These are phyloP conservation scores for Kryptopterus vitreolus DNA, from an alignment of 2,797 vertebrate species.

Conservation along the genomic window DNA sequence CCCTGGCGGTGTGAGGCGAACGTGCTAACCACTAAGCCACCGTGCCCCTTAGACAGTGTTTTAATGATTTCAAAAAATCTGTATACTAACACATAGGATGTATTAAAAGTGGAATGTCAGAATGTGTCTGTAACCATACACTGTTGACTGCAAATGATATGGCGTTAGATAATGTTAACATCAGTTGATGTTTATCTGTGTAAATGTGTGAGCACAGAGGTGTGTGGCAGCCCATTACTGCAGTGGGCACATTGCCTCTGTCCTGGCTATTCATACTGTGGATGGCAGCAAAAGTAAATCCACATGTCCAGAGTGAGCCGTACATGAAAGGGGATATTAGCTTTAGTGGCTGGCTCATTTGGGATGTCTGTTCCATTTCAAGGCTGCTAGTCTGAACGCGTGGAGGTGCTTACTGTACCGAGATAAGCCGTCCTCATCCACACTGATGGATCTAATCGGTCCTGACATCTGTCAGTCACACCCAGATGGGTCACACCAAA, in stretches of 20 bases:
- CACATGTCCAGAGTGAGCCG: conserved; percentile 62
- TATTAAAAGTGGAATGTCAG: not conserved
- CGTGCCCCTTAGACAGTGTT: too few species aligned
- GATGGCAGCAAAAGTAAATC: conserved; percentile 57
- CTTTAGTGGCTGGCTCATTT: conserved; percentile 67
- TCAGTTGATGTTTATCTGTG: conserved; percentile 20
- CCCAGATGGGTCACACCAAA: conserved; percentile 52
- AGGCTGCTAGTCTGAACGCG: conserved; percentile 63
- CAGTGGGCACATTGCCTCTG: conserved; percentile 48
- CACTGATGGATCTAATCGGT: conserved; percentile 64
- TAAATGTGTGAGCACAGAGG: conserved; percentile 13
- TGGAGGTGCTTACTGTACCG: conserved; percentile 57
- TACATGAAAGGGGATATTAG: conserved; percentile 71
- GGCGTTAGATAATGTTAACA: not conserved
- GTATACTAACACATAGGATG: not conserved
- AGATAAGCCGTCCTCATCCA: conserved; percentile 51
- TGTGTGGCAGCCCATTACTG: conserved; percentile 41
- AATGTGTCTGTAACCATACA: conserved; percentile 53
- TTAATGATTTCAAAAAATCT: not conserved
- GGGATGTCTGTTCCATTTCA: conserved; percentile 73
- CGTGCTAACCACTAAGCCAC: too few species aligned
- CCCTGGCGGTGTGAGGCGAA: too few species aligned
- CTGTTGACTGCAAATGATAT: not conserved
- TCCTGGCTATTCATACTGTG: conserved; percentile 50
- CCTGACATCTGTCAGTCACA: conserved; percentile 74